Conservation (phyloP, 2,113 vertebrate genomes). For the Caretta caretta region DNA sequence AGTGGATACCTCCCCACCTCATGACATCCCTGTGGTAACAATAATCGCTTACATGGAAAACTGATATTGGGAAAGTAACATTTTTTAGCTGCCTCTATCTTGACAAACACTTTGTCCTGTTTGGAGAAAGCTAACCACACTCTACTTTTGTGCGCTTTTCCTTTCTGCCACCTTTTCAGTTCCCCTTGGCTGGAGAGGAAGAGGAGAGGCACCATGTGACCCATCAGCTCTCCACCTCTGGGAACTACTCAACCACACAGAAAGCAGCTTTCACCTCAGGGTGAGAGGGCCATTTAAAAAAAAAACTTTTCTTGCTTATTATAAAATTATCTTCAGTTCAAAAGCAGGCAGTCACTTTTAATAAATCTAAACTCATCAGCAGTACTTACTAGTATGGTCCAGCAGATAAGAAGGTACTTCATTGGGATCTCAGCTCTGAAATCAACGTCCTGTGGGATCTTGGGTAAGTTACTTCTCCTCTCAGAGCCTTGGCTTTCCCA, state of each 20-base stretch:
- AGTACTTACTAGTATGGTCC: fast-evolving
- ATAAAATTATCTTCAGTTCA: not conserved
- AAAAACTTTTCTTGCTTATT: not conserved
- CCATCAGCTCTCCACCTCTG: not conserved
- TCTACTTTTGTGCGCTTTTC: not conserved
- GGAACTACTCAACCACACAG: not conserved
- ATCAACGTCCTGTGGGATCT: fast-evolving
- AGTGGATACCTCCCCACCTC: not conserved
- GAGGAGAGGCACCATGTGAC: not conserved
- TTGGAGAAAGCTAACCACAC: not conserved
- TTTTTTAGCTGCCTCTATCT: not conserved
- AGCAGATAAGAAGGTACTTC: not conserved
- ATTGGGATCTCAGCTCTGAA: not conserved
- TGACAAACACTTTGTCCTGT: not conserved
- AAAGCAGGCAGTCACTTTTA: not conserved
- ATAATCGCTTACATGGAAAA: not conserved
- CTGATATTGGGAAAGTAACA: not conserved
- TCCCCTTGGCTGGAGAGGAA: not conserved
- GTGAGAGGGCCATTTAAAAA: not conserved
- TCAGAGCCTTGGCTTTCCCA: fast-evolving
- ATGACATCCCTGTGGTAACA: not conserved
- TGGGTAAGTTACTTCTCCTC: not conserved
- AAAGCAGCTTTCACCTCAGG: not conserved
- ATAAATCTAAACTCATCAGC: not conserved
- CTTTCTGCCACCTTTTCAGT: not conserved